Evolutionary conservation across 2,888 invertebrate species (phyloP), one percentile per base, ranked within the genome.

Genomic region (Mythimna vitellina): DNA sequence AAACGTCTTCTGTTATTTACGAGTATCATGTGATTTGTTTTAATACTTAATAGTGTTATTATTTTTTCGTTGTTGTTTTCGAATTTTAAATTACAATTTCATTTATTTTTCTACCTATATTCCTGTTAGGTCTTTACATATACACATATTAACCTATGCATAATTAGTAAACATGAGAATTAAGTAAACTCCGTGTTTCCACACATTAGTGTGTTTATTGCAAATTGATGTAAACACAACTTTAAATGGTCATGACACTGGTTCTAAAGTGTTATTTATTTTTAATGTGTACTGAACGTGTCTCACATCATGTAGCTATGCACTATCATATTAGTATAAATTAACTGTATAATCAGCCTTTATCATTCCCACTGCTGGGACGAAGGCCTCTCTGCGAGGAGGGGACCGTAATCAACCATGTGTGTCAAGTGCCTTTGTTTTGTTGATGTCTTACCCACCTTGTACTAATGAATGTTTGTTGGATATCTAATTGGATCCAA

Each of bases 401-500:
- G 3, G 17, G 10, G 9, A 10, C n/a, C 1, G 10, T 38, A 46
- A 69, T 46, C 20, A 0, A 17, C 29, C 57, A 69, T 20, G n/a
- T 22, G 17, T 49, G 20, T 61, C 17, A 70, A 56, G 5, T 54
- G 38, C 20, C 20, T 38, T 49, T 25, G 53, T 76, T 67, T 77
- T 49, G 14, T 53, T 32, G 14, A 54, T 71, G 60, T 22, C 46
- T 57, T 53, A 22, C 32, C 49, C 70, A 56, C 61, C 78, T 62
- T 54, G 46, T 32, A 25, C 22, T 69, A 71, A 69, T 70, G 60
- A 74, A 78, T 69, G 22, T 32, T 69, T 25, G 17, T 56, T 49
- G 64, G 56, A 78, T 67, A 76, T 65, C 42, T 76, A 72, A 83
- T 76, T 85, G 64, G 65, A 73, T 73, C 70, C 72, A 69, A 76